Base-by-base conservation (phyloP, 2,113 vertebrate genomes). In the Stictonetta naevosa region DNA sequence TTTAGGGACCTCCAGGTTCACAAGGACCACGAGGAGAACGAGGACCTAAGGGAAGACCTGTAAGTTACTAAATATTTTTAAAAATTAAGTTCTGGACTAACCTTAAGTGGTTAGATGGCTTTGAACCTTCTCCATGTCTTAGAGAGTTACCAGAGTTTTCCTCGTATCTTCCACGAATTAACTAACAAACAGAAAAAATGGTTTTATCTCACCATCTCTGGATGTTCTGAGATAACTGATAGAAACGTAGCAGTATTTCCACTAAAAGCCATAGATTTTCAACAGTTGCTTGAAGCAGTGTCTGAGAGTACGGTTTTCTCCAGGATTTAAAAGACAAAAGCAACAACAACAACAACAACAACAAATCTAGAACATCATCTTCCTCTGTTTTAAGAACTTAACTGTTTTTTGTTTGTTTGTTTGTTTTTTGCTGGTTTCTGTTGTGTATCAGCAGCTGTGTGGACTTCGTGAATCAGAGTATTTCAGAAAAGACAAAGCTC, bases 11-110 rank as follows among this genome's bases (percentile, higher is more conserved):
- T 88, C 99, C 99, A 40, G 99, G 99, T 84, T 97, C 98, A 63
- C 95, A 99, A 93, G 99, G 99, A 96, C 97, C 97, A 22, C 98
- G 99, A 98, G 99, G 99, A 97, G 94, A 98, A 34, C 97, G 98
- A 58, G 99, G 99, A 92, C 92, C 98, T 81, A 99, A 99, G 97
- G 99, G 99, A 97, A 98, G 98, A 97, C 99, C 98, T 83, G 99
- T 99, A 98, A 92, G 99, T 98, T 90, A 77, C 26, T 55, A 3
- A 76, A 59, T 78, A 20, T 33, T 53, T 33, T 79, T 48, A 80
- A 67, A 74, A 90, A 74, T 42, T 38, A 89, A 82, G 59, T 63
- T 31, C 10, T 66, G 44, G 12, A 33, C 31, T 73, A 73, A 77
- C 31, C 28, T 86, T 55, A 52, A n/a, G 75, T 74, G 13, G 28